Evolutionary conservation across 1,140 invertebrate genomes (phyloP).

Genomic region (Apis laboriosa): DNA sequence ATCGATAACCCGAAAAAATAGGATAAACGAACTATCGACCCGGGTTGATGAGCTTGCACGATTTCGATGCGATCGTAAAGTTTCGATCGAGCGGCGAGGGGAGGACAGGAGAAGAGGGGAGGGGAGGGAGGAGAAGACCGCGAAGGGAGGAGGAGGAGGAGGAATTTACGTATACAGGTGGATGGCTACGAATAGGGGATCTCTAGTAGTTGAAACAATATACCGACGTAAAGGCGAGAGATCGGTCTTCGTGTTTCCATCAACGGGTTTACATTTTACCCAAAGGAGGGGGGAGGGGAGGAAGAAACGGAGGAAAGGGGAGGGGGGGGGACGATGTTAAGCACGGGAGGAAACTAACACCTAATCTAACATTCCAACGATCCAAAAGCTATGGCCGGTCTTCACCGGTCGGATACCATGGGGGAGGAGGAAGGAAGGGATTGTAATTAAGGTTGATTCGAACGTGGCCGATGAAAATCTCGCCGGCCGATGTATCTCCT

Average conservation of each 20-base stretch:
- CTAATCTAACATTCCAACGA: slow-evolving; percentile 49
- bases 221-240: slow-evolving; percentile 41
- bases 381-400: slow-evolving; percentile 51
- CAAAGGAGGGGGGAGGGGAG: background rate
- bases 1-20: no score
- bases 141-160: background rate
- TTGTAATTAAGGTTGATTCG: slow-evolving; percentile 60
- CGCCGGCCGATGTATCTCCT: slow-evolving; percentile 6
- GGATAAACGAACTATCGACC: no score
- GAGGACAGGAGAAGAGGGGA: background rate
- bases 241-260: slow-evolving; percentile 51
- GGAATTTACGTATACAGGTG: background rate
- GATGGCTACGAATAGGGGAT: slow-evolving; percentile 37
- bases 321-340: slow-evolving; percentile 12
- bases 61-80: no score
- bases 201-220: slow-evolving; percentile 53
- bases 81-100: no score
- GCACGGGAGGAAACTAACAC: slow-evolving; percentile 47
- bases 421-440: slow-evolving; percentile 25
- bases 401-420: slow-evolving; percentile 50
- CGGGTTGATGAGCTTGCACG: no score
- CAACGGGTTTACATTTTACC: slow-evolving; percentile 1
- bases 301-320: slow-evolving; percentile 56
- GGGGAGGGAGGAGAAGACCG: background rate
- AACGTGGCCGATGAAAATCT: slow-evolving; percentile 61